Percentiles rank a stretch among this genome's conserved stretches.
Conservation (phyloP, 2,797 vertebrate genomes). For the Typhlichthys eigenmanni region DNA sequence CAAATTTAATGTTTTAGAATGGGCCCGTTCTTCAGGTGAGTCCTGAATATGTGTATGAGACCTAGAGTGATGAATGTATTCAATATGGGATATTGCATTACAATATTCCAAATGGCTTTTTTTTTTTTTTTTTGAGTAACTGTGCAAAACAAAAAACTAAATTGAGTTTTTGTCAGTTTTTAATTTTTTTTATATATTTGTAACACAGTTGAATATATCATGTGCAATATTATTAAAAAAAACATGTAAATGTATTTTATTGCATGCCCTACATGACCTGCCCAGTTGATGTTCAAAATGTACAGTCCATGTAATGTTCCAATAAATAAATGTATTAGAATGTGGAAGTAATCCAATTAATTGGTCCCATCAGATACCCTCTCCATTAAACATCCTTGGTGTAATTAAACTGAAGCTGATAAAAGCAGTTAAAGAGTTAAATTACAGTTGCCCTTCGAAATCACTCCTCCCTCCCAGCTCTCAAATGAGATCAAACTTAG, state of each 20-base stretch:
- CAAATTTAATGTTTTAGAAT: slow-evolving; percentile 4
- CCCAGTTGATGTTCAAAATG: too few relatives aligned
- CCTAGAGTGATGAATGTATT: slow-evolving; percentile 27
- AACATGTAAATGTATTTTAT: too few relatives aligned
- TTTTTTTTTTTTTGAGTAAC: slow-evolving; percentile 26
- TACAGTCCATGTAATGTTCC: neutral
- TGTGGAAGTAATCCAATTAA: too few relatives aligned
- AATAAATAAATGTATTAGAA: slow-evolving; percentile 9
- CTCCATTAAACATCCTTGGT: too few relatives aligned
- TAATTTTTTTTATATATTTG: too few relatives aligned
- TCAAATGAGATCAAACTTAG: neutral
- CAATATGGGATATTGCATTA: slow-evolving; percentile 32
- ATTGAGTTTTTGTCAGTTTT: neutral
- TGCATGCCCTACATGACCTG: too few relatives aligned
- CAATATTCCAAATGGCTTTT: slow-evolving; percentile 39
- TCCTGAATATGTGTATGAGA: slow-evolving; percentile 26
- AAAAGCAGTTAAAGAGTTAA: slow-evolving; percentile 39
- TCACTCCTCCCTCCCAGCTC: slow-evolving; percentile 19
- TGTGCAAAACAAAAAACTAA: slow-evolving; percentile 21
- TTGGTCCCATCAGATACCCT: too few relatives aligned
- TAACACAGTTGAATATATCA: too few relatives aligned
- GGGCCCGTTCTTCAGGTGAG: neutral
- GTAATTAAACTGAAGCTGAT: neutral
- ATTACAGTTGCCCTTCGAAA: neutral
- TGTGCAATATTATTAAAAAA: too few relatives aligned